Evolutionary conservation across 2,888 invertebrate species (phyloP), one percentile per base, ranked within the genome.

Genomic region (Scotopteryx bipunctaria): DNA sequence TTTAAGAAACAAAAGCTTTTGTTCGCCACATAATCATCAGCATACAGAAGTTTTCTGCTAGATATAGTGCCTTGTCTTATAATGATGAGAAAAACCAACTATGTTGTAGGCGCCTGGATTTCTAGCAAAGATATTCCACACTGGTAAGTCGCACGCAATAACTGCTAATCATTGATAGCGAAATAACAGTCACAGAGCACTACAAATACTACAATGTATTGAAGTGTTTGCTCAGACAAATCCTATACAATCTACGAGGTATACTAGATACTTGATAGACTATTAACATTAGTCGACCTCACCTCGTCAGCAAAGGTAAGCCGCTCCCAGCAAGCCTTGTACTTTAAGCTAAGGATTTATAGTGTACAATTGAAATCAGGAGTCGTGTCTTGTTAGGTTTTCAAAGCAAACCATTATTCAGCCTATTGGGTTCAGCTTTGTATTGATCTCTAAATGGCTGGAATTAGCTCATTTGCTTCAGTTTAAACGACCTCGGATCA

Each of bases 321-420:
- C 73, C 72, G 70, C 75, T 78, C 70, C 75, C 67, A 67, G 55
- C 62, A 57, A 56, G 53, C 57, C 64, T 58, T 67, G 66, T 67
- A 62, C 61, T 68, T 64, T 62, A 60, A 64, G 63, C 62, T 57
- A 58, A 57, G 68, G 62, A 77, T 78, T 76, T 75, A 78, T 74
- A 61, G 65, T 61, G 53, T 55, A 55, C 54, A 57, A 55, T 50
- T 50, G 42, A 58, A 55, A 57, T 55, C 71, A 72, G 71, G 63
- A 78, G 76, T 80, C 78, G 73, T 78, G 80, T 67, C 72, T 68
- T 62, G 79, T 72, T 74, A 61, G 61, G 64, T 64, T 64, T 63
- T 61, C 52, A 66, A 66, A 59, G 61, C 57, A 50, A 55, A 57
- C 61, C 53, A 67, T 71, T 68, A 71, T 68, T 71, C 55, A 67